These are phyloP conservation scores for Myathropa florea DNA, from an alignment of 2,888 invertebrate species.

Conservation along the genomic window DNA sequence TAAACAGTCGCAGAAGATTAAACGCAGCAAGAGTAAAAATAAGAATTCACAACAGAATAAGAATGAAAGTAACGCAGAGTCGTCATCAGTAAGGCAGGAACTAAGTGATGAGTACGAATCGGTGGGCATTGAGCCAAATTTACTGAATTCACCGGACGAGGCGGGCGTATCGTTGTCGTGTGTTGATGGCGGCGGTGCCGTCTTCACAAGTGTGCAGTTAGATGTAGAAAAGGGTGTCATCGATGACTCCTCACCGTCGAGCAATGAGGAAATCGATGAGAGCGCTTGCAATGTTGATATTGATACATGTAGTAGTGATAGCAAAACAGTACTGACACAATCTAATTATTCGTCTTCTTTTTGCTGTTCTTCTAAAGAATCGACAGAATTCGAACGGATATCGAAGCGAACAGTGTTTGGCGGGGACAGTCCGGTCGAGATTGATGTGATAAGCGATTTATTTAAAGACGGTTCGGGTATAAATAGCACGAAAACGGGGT, in stretches of 20 bases:
- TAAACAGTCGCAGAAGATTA: constrained; percentile 73
- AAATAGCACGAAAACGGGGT: constrained; percentile 72
- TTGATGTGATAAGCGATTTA: constrained; percentile 56
- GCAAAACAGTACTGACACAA: constrained; percentile 39
- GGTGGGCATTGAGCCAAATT: constrained; percentile 56
- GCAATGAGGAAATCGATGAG: constrained; percentile 63
- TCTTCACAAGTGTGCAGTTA: constrained; percentile 37
- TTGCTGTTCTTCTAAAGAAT: constrained; percentile 47
- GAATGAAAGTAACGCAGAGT: constrained; percentile 64
- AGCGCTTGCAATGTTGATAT: constrained; percentile 56
- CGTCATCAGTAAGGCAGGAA: constrained; percentile 56
- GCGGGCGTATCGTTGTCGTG: too few species aligned
- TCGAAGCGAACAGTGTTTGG: constrained; percentile 1
- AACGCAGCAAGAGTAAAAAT: constrained; percentile 76
- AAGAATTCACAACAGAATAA: constrained; percentile 75
- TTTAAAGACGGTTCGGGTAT: constrained; percentile 72
- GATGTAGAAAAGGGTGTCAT: constrained; percentile 31
- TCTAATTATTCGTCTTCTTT: constrained; percentile 53
- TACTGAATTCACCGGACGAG: constrained; percentile 47
- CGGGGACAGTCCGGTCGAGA: constrained; percentile 43
- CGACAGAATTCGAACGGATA: constrained; percentile 58
- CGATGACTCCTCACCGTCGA: constrained; percentile 58
- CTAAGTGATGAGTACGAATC: constrained; percentile 23
- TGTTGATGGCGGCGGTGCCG: background rate
- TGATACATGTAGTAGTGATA: constrained; percentile 55